These are phyloP conservation scores for Catocala fraxini DNA, from an alignment of 2,888 invertebrate species.

Conservation along the genomic window DNA sequence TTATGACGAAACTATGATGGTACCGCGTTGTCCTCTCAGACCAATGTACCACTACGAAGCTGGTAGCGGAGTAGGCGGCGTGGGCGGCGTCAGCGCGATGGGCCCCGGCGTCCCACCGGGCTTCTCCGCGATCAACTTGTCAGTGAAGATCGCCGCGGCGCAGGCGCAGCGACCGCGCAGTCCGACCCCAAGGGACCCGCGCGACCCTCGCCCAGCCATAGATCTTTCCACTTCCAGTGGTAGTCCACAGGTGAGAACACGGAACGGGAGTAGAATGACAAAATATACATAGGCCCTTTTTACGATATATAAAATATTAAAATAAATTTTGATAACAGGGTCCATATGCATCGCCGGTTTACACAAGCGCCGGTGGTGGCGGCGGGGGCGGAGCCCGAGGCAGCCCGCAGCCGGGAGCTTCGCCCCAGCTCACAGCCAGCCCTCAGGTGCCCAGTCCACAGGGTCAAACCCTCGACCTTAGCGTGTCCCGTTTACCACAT, in stretches of 20 bases:
- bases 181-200: constrained; percentile 92
- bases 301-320: constrained; percentile 31
- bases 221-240: constrained; percentile 96
- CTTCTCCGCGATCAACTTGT: constrained; percentile 94
- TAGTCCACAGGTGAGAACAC: constrained; percentile 93
- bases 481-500: constrained; percentile 95
- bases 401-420: constrained; percentile 95
- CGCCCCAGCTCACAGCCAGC: constrained; percentile 93
- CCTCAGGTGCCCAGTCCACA: constrained; percentile 97
- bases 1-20: constrained; percentile 19
- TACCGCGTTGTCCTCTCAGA: constrained; percentile 77
- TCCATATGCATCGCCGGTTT: constrained; percentile 92
- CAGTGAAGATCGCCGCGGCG: constrained; percentile 94
- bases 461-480: constrained; percentile 96
- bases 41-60: constrained; percentile 94
- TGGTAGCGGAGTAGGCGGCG: constrained; percentile 84
- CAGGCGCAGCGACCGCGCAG: constrained; percentile 91
- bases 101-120: constrained; percentile 91
- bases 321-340: constrained; percentile 87
- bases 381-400: constrained; percentile 91
- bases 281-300: constrained; percentile 42
- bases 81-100: constrained; percentile 89
- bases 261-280: constrained; percentile 48
- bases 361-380: constrained; percentile 92
- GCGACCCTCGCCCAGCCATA: constrained; percentile 94